These are phyloP conservation scores for Heloderma charlesbogerti DNA, from an alignment of 2,113 vertebrate genomes.

Conservation along the genomic window DNA sequence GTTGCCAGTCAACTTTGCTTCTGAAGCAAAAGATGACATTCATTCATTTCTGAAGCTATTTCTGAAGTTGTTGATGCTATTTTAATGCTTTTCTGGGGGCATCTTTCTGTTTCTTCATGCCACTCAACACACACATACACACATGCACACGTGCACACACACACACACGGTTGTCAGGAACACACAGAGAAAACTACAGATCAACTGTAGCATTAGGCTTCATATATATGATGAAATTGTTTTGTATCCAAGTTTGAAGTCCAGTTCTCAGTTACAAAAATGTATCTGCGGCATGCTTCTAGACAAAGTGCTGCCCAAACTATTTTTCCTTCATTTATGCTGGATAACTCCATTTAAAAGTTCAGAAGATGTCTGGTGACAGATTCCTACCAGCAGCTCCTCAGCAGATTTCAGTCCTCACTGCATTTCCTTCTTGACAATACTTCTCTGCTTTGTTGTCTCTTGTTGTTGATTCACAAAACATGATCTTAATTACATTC, in stretches of 20 bases:
- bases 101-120: conserved; percentile 57
- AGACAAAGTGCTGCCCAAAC: conserved; percentile 39
- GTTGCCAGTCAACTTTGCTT: conserved; percentile 73
- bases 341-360: conserved; percentile 68
- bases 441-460: background rate
- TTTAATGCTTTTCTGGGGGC: conserved; percentile 47
- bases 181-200: background rate
- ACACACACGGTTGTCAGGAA: conserved; percentile 35
- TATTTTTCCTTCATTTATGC: conserved; percentile 64
- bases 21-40: conserved; percentile 65
- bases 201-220: background rate
- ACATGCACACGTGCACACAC: conserved; percentile 52
- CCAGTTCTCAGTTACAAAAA: conserved; percentile 35
- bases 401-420: conserved; percentile 57
- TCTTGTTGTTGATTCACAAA: background rate
- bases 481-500: background rate
- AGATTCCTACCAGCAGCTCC: conserved; percentile 62
- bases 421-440: conserved; percentile 55
- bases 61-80: conserved; percentile 53
- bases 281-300: conserved; percentile 26
- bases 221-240: conserved; percentile 40
- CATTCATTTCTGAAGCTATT: conserved; percentile 61
- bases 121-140: conserved; percentile 60
- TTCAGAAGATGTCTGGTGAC: conserved; percentile 63
- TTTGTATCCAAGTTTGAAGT: conserved; percentile 60